These are phyloP conservation scores for Syndactyla subalaris DNA, from an alignment of 2,797 vertebrate species.

Conservation along the genomic window DNA sequence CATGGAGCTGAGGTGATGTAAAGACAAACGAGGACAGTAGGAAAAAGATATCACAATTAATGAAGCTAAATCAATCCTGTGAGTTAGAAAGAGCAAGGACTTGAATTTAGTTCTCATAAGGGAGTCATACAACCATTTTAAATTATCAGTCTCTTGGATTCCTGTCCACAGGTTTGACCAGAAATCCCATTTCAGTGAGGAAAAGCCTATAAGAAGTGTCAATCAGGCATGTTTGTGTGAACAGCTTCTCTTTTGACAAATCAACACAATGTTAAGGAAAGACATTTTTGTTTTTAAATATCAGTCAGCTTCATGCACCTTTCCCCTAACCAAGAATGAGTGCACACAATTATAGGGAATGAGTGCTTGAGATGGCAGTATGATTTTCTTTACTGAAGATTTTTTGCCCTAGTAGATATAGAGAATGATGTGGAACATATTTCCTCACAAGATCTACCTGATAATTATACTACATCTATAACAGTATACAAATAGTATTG, in stretches of 20 bases:
- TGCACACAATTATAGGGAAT: not conserved
- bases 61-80: not conserved
- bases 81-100: not conserved
- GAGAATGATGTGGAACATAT: not conserved
- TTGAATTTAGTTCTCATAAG: not conserved
- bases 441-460: not conserved
- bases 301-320: not conserved
- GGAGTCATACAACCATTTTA: not conserved
- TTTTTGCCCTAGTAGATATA: not conserved
- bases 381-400: not conserved
- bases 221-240: not conserved
- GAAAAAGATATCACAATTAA: not conserved
- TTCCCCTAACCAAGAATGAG: not conserved
- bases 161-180: not conserved
- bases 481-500: not conserved
- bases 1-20: fast-evolving
- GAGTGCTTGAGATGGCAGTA: not conserved
- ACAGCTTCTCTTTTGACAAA: not conserved
- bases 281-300: not conserved
- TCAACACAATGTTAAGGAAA: not conserved
- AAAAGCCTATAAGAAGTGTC: not conserved
- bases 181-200: not conserved
- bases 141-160: not conserved
- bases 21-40: not conserved
- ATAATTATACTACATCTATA: not conserved